Evolutionary conservation across 2,888 invertebrate species (phyloP).

Genomic region (Amiota mariae): DNA sequence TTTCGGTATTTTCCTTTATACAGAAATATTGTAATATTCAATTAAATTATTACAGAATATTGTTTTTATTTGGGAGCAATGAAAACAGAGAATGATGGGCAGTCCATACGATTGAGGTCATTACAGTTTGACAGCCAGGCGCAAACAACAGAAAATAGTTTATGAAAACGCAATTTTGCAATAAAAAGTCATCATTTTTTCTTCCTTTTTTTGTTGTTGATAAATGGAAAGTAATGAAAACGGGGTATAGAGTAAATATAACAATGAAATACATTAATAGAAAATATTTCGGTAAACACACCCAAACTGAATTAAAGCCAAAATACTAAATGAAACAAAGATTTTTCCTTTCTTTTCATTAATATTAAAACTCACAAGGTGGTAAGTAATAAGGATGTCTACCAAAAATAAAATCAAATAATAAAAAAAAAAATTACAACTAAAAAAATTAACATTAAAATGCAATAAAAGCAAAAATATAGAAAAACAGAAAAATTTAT

Average conservation of each 20-base stretch:
- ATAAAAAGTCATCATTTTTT: conserved; percentile 6
- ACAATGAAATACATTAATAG: background rate
- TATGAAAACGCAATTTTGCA: conserved; percentile 22
- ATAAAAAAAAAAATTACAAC: background rate
- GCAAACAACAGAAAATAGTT: conserved; percentile 1
- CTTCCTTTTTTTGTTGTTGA: no score
- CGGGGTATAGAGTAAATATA: background rate
- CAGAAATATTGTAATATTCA: no score
- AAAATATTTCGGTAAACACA: conserved; percentile 11
- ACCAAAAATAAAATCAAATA: background rate
- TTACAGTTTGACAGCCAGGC: no score
- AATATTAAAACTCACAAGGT: conserved; percentile 4
- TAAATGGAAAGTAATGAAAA: background rate
- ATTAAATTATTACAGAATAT: no score
- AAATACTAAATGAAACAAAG: background rate
- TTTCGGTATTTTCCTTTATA: no score
- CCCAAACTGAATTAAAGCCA: background rate
- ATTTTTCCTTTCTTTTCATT: background rate
- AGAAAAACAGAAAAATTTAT: background rate
- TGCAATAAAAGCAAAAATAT: conserved; percentile 53
- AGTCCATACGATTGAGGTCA: no score
- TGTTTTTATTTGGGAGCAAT: no score
- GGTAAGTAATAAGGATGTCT: background rate
- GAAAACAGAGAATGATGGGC: no score
- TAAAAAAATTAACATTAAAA: conserved; percentile 60